Evolutionary conservation across 2,888 invertebrate genomes (phyloP), one percentile per base, ranked within the genome.

Genomic region (Ormyrus pomaceus): DNA sequence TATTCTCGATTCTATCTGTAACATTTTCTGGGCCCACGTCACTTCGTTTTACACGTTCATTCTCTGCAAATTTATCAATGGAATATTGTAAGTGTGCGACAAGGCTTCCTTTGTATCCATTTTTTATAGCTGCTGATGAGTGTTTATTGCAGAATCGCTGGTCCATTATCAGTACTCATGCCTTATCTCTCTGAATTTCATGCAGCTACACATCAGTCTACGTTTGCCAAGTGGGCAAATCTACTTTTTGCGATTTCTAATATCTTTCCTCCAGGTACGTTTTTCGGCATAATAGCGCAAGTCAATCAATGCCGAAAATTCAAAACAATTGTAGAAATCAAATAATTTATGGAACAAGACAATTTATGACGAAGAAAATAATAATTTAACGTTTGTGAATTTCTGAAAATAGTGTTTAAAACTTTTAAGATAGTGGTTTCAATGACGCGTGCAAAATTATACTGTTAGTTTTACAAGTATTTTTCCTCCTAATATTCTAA

Each of bases 121-220:
- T 19, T 0, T 13, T 59, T 62, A 51, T 6, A 19, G 55, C 19
- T 13, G 45, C 6, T 13, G 11, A 10, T 48, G 34, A 34, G 34
- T 64, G 11, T 55, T 66, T 73, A 34, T 50, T 78, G 45, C 85
- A 94, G 94, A 80, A 92, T 93, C 79, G 93, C 93, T 83, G 96
- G 96, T 5, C 95, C 96, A 0, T 94, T 94, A 87, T 95, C 96
- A 0, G 94, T 95, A 6, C 89, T 95, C 65, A 93, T 94, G 86
- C 93, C 95, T 0, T 95, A 95, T 89, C 86, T 96, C 68, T 94
- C 95, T 0, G 96, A 96, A 89, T 92, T 96, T 77, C 96, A 96
- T 87, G 92, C 94, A 48, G 91, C 93, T 0, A 92, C 93, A 81
- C 92, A 95, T 83, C 92, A 95, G 9, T 92, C 94, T 2, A 92